Base-by-base conservation (phyloP, 1,140 invertebrate species). In the Proales similis region DNA sequence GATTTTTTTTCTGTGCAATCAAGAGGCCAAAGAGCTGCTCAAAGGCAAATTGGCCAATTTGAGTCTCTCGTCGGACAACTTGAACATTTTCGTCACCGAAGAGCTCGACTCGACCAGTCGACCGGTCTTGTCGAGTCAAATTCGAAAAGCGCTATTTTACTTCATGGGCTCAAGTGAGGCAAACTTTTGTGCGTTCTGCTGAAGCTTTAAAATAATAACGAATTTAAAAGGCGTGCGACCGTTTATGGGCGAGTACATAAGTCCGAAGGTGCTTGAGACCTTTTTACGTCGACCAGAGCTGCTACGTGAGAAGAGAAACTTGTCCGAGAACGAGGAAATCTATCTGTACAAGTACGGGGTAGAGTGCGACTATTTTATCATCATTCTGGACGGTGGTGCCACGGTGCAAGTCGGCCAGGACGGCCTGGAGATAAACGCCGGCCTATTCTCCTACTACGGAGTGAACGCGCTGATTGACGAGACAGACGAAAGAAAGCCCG, bases 381-480 rank as follows among this genome's bases (percentile, higher is more conserved):
- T 53, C 11, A 64, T 64, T 26, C 19, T 64, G 6, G 33, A 43
- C 36, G 63, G 63, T 14, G 30, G 45, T 7, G 48, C 42, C n/a
- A 45, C 19, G 9, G 11, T 64, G n/a, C 12, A 42, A 27, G 33
- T 43, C 2, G 48, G 63, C n/a, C 24, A n/a, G 14, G 63, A 64
- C 24, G 39, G 39, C 22, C 24, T 60, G 9, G 22, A 57, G 20
- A 27, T 57, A 22, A 27, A 45, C 6, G 63, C 47, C 14, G 63
- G 63, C 24, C 33, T 45, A 20, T 61, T 61, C 17, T 61, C 57
- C n/a, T 61, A 61, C n/a, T 61, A 45, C 47, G 57, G 57, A 30
- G 39, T 61, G 4, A 45, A 45, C 22, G 57, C 57, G n/a, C 39
- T 61, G 9, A 12, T 46, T 32, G 27, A 46, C 38, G 57, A 57